Percentiles rank a stretch among this genome's conserved stretches.
Evolutionary conservation across 2,888 invertebrate genomes (phyloP).

Genomic region (Nemotelus nigrinus): DNA sequence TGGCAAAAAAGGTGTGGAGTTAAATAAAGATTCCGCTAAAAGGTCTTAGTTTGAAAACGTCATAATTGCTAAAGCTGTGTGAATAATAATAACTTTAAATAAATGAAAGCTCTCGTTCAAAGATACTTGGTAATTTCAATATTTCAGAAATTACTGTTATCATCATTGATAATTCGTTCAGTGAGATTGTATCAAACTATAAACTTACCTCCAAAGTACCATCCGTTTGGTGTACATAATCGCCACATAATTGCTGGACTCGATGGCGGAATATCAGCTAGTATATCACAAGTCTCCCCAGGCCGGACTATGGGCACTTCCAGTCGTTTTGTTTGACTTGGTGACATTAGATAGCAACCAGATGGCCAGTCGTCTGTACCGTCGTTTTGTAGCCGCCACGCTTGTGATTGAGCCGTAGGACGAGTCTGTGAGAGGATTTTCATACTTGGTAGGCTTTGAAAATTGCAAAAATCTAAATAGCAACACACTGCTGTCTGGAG

Average conservation of each 20-base stretch:
- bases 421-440: conserved; percentile 68
- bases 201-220: conserved; percentile 88
- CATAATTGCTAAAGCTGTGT: too few relatives aligned
- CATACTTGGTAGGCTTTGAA: conserved; percentile 80
- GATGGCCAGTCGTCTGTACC: conserved; percentile 90
- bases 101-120: too few relatives aligned
- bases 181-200: not conserved
- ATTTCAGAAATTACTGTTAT: too few relatives aligned
- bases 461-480: conserved; percentile 88
- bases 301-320: conserved; percentile 75
- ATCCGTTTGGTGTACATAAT: conserved; percentile 85
- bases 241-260: conserved; percentile 91
- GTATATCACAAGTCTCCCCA: conserved; percentile 79
- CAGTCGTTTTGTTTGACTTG: conserved; percentile 64
- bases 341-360: conserved; percentile 79
- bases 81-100: too few relatives aligned
- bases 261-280: conserved; percentile 75
- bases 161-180: not conserved
- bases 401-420: conserved; percentile 70
- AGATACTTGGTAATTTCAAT: too few relatives aligned
- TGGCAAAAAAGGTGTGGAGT: too few relatives aligned
- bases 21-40: too few relatives aligned
- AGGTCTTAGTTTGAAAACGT: too few relatives aligned
- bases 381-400: conserved; percentile 88
- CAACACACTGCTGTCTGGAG: conserved; percentile 95